Conservation (phyloP, 2,888 invertebrate species). For the Rhamphomyia laevipes region DNA sequence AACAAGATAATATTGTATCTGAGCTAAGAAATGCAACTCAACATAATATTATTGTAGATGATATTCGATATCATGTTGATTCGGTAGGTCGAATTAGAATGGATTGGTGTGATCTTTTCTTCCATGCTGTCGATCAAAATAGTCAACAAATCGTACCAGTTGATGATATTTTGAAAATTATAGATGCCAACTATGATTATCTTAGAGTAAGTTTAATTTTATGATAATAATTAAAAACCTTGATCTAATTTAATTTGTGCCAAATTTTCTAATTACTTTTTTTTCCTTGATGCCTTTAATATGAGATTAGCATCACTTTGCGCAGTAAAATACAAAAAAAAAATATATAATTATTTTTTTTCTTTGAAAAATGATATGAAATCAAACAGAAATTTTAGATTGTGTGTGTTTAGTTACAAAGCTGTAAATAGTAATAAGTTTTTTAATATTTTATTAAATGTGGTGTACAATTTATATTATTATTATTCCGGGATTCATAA, state of each 20-base stretch:
- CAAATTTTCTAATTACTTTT: too few relatives aligned
- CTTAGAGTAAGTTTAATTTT: slow-evolving; percentile 45
- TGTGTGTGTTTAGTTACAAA: too few relatives aligned
- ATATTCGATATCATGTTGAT: slow-evolving; percentile 62
- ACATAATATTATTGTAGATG: slow-evolving; percentile 67
- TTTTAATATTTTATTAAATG: too few relatives aligned
- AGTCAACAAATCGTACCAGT: slow-evolving; percentile 66
- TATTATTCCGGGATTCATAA: too few relatives aligned
- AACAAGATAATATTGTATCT: slow-evolving; percentile 56
- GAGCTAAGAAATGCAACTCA: slow-evolving; percentile 65
- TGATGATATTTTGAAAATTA: slow-evolving; percentile 63
- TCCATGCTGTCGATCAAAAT: slow-evolving; percentile 65
- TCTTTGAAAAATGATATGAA: too few relatives aligned
- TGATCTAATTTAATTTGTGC: neutral
- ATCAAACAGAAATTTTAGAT: too few relatives aligned
- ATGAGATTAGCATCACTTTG: too few relatives aligned
- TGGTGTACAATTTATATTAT: too few relatives aligned
- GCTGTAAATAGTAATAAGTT: too few relatives aligned
- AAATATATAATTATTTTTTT: too few relatives aligned
- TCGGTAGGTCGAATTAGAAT: slow-evolving; percentile 40
- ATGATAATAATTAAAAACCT: neutral
- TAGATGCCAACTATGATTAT: slow-evolving; percentile 76
- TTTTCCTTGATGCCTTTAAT: too few relatives aligned
- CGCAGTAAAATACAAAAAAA: too few relatives aligned
- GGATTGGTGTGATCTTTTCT: slow-evolving; percentile 70